Evolutionary conservation across 2,888 invertebrate genomes (phyloP), one percentile per base, ranked within the genome.

Genomic region (Meteorus colon): DNA sequence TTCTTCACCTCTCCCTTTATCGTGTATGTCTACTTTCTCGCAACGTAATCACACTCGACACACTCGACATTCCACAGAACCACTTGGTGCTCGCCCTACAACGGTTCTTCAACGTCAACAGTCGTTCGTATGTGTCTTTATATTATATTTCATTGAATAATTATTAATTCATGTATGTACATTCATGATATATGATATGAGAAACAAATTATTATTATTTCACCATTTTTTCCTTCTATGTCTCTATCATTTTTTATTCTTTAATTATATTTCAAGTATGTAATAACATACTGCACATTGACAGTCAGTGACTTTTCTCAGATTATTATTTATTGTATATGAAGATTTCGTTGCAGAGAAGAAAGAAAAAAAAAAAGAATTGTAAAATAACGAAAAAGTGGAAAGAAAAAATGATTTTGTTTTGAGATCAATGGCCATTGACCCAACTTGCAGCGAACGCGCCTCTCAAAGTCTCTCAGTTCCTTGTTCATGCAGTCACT

Each of bases 1-100:
- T 62, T 45, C 37, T 59, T 41, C 16, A 29, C 51, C 65, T 74
- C 19, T 55, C 41, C 60, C 69, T 41, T 62, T 19, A 34, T 41
- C 27, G 27, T 51, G 65, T 14, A 8, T 34, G 66, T 62, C n/a
- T 71, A 73, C 76, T 76, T 76, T 76, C 76, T 76, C 73, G 69
- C 34, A 51, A 63, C 55, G 16, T 66, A 27, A 76, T 76, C 73
- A 69, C 73, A 73, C 76, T 73, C 68, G 60, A 59, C 45, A 45
- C 45, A 45, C 45, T 71, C 60, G 59, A 69, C 69, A 69, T 73
- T 76, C 72, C 72, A 37, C 27, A 59, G 48, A 59, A 19, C 24
- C 34, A 41, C 37, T 60, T 55, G 55, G 55, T 55, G 19, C 19
- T 16, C 55, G 55, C 55, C 55, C 55, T 55, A n/a, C 55, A 55